Evolutionary conservation across 2,888 invertebrate genomes (phyloP).

Genomic region (Hybos culiciformis): DNA sequence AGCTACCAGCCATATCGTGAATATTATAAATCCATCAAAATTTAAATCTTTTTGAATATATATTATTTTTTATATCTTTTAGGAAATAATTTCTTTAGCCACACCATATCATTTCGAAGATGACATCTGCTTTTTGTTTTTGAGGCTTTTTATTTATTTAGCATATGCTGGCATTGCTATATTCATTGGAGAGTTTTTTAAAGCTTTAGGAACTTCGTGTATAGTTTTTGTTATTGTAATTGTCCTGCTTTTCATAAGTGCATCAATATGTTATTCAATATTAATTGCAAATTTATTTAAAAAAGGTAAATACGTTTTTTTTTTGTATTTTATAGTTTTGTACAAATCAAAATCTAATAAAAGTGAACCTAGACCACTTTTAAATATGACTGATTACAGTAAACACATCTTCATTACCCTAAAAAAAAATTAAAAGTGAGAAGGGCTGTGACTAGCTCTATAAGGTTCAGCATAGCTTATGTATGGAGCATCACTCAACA

Average conservation of each 20-base stretch:
- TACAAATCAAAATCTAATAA: no score
- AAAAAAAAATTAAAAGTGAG: no score
- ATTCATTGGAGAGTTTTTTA: constrained; percentile 18
- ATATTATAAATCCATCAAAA: neutral
- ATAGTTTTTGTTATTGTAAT: constrained; percentile 20
- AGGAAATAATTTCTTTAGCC: constrained; percentile 18
- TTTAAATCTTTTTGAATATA: constrained; percentile 17
- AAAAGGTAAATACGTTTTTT: neutral
- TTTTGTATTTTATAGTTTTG: neutral
- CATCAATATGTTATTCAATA: constrained; percentile 26
- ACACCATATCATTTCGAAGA: constrained; percentile 31
- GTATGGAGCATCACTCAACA: no score
- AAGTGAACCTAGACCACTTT: no score
- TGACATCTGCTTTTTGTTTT: constrained; percentile 28
- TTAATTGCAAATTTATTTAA: neutral
- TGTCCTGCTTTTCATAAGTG: constrained; percentile 23
- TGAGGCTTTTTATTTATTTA: constrained; percentile 24
- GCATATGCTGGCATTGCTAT: constrained; percentile 19
- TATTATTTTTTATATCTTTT: no score
- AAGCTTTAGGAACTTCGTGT: constrained; percentile 19
- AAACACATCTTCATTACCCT: no score
- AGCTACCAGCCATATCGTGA: neutral
- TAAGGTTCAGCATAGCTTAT: no score
- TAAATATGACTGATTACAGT: no score
- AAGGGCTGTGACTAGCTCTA: no score